Conservation (phyloP, 2,113 vertebrate species). For the Polypterus senegalus region DNA sequence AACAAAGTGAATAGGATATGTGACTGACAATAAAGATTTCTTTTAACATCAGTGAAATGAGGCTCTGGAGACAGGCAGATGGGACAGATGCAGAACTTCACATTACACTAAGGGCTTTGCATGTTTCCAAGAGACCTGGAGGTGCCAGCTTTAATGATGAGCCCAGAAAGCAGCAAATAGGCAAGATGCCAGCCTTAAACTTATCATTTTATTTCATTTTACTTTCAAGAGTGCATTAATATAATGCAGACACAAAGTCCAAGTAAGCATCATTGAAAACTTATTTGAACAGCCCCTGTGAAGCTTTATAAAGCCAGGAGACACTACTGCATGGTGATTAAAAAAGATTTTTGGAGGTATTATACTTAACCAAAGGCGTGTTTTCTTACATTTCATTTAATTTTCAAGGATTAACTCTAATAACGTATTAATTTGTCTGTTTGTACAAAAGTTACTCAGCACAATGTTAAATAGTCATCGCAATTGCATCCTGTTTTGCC, state of each 20-base stretch:
- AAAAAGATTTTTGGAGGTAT: too few relatives aligned
- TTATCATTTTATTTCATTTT: slow-evolving; percentile 51
- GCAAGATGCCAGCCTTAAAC: slow-evolving; percentile 42
- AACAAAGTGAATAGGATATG: slow-evolving; percentile 96
- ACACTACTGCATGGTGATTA: too few relatives aligned
- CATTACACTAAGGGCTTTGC: slow-evolving; percentile 58
- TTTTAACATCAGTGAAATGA: slow-evolving; percentile 92
- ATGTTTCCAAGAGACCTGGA: slow-evolving; percentile 49
- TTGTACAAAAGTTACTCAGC: too few relatives aligned
- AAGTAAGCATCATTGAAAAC: slow-evolving; percentile 16
- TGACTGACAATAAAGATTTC: slow-evolving; percentile 96
- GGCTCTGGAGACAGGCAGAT: slow-evolving; percentile 77
- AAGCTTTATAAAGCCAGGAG: too few relatives aligned
- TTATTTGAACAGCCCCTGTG: too few relatives aligned
- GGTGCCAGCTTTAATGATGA: slow-evolving; percentile 58
- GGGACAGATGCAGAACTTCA: slow-evolving; percentile 64
- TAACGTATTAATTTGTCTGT: too few relatives aligned
- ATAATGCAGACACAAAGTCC: slow-evolving; percentile 44
- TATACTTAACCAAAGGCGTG: too few relatives aligned
- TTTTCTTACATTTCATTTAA: too few relatives aligned
- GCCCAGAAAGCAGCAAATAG: slow-evolving; percentile 26
- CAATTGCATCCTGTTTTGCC: too few relatives aligned
- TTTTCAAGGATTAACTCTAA: too few relatives aligned
- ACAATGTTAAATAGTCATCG: too few relatives aligned
- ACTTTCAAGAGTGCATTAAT: slow-evolving; percentile 34